Evolutionary conservation across 2,113 vertebrate species (phyloP), one percentile per base, ranked within the genome.

Genomic region (Aviceda subcristata): DNA sequence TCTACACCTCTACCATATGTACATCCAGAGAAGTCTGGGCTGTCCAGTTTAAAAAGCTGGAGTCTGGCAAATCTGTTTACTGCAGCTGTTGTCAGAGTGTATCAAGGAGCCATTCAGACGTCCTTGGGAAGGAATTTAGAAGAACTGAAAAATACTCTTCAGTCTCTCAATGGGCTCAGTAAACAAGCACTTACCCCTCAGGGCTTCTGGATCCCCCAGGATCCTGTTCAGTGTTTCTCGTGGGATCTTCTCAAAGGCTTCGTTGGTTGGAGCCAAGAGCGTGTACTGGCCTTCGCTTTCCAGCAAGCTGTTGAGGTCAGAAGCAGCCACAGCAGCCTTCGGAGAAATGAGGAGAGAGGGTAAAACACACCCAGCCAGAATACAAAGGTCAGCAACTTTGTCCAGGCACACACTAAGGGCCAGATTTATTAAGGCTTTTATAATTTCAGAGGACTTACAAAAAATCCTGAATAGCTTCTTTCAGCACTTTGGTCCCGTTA

Each of bases 161-260:
- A 41, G 32, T 6, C 27, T 86, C 55, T 53, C 43, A 38, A 2
- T 6, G 59, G 48, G 14, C 53, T 71, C 32, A 82, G n/a, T 29
- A 45, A 88, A 83, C 43, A 83, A 71, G 23, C 34, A 16, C 71
- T 97, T 95, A 99, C 99, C 99, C 98, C 95, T 99, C 50, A 99
- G 98, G 79, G 99, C 99, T 83, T 99, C 98, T 21, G 99, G 99
- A 92, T 99, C 99, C 64, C 99, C 99, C 66, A 99, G 96, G 92
- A 99, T 99, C 87, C 99, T 98, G 97, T 98, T 99, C 77, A 99
- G 95, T 22, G 98, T 99, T 83, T 99, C 98, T n/a, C 68, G 90
- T 34, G 99, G 99, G 92, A 99, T 99, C 97, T 99, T 99, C 96
- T 98, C 97, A 10, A 99, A 99, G 91, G 99, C 99, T 36, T 99